Conservation (phyloP, 2,113 vertebrate species). For the Hypocryptadius cinnamomeus region DNA sequence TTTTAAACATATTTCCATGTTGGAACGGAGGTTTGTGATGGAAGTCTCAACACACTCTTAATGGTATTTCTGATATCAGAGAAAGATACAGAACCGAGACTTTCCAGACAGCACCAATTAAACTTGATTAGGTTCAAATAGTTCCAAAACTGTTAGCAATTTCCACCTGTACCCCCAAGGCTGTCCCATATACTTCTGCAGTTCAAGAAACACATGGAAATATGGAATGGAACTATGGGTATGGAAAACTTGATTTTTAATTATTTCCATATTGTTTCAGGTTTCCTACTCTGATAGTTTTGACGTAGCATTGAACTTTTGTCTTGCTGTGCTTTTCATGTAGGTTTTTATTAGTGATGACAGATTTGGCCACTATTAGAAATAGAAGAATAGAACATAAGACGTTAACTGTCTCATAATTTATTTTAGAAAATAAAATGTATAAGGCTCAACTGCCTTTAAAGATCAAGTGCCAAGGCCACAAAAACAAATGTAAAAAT, state of each 20-base stretch:
- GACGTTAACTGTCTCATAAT: neutral
- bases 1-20: neutral
- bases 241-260: neutral
- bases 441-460: neutral
- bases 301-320: neutral
- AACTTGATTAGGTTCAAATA: neutral
- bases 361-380: neutral
- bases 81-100: neutral
- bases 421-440: neutral
- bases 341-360: constrained; percentile 6
- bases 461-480: neutral
- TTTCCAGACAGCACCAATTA: neutral
- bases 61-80: neutral
- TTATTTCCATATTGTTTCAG: neutral
- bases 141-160: neutral
- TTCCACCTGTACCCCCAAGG: constrained; percentile 24
- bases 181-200: neutral
- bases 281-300: neutral
- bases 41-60: neutral
- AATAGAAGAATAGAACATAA: neutral
- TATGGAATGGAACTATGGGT: neutral
- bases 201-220: neutral
- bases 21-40: neutral
- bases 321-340: neutral
- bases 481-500: neutral